phyloP scores from a whole-genome alignment of 2,797 vertebrate genomes.

The Mastacembelus armatus region DNA sequence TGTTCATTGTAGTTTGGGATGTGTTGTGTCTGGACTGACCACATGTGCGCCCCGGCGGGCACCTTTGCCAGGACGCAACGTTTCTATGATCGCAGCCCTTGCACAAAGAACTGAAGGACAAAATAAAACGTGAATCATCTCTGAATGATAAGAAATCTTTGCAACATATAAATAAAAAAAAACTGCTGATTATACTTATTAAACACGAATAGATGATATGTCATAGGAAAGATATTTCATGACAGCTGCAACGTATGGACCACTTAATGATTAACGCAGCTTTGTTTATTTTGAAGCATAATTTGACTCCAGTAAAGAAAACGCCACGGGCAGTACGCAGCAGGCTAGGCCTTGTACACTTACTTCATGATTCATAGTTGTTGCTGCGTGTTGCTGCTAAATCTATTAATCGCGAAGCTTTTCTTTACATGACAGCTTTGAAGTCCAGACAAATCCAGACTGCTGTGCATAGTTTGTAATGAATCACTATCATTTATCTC shows the following conservation, averaged over 20 bases:
- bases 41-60: constrained; percentile 48
- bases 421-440: constrained; percentile 22
- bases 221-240: constrained; percentile 1
- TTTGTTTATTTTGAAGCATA: constrained; percentile 25
- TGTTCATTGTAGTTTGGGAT: constrained; percentile 45
- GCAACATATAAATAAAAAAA: not conserved
- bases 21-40: constrained; percentile 60
- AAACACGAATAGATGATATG: not conserved
- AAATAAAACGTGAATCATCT: not conserved
- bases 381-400: constrained; percentile 38
- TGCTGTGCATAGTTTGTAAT: not conserved
- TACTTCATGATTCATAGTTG: constrained; percentile 47
- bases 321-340: constrained; percentile 32
- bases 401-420: constrained; percentile 20
- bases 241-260: not conserved
- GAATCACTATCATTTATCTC: not conserved
- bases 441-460: constrained; percentile 11
- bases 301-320: constrained; percentile 18
- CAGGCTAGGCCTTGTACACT: constrained; percentile 46
- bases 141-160: not conserved
- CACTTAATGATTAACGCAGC: constrained; percentile 41
- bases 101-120: not conserved
- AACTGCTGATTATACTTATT: too few species aligned
- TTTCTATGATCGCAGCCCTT: constrained; percentile 18
- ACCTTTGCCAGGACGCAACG: constrained; percentile 16